A percentile compares a stretch with the other conserved stretches of the same genome.
These are phyloP conservation scores for Melanotus villosus DNA, from an alignment of 2,888 invertebrate genomes.

Conservation along the genomic window DNA sequence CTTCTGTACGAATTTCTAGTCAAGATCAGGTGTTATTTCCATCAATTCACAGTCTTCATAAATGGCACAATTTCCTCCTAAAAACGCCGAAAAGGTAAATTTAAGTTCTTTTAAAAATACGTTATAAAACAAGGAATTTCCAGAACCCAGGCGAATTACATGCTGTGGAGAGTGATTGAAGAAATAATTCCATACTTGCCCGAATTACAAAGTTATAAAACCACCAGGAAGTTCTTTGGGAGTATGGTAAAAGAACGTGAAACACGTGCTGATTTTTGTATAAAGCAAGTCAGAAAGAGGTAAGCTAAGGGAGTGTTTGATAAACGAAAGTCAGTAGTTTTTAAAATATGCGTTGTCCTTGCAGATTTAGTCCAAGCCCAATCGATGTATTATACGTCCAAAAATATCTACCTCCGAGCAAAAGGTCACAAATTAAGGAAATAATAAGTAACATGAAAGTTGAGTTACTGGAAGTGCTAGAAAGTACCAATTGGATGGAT, in stretches of 20 bases:
- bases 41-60: constrained; percentile 51
- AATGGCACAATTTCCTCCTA: constrained; percentile 53
- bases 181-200: constrained; percentile 54
- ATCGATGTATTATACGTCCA: constrained; percentile 57
- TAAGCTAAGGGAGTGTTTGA: no score
- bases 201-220: constrained; percentile 7
- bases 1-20: constrained; percentile 47
- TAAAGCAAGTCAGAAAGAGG: constrained; percentile 28
- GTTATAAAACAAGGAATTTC: constrained; percentile 7
- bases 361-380: constrained; percentile 46
- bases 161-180: constrained; percentile 57
- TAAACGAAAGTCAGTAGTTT: no score
- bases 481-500: constrained; percentile 18
- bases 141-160: constrained; percentile 59
- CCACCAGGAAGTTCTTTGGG: no score
- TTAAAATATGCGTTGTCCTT: no score
- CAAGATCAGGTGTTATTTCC: constrained; percentile 53
- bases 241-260: no score
- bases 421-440: constrained; percentile 5
- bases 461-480: constrained; percentile 18
- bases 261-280: constrained; percentile 31
- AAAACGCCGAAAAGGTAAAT: constrained; percentile 55
- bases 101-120: not conserved
- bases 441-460: constrained; percentile 29
- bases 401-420: constrained; percentile 47